phyloP scores from a whole-genome alignment of 2,888 invertebrate genomes.

The Eilema depressum region DNA sequence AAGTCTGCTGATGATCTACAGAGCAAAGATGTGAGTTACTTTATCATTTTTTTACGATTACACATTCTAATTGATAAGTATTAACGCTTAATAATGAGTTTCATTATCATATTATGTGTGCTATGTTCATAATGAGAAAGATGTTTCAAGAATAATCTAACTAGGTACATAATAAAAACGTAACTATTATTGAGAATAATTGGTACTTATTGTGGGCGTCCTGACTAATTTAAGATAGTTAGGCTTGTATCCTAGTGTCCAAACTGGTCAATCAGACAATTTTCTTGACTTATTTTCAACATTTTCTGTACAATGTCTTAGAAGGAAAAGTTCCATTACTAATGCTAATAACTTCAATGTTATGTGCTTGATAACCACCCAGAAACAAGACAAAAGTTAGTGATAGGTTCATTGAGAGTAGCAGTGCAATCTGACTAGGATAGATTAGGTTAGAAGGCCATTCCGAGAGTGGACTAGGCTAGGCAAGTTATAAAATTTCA shows the following conservation, averaged over 20 bases:
- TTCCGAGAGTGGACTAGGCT: no score
- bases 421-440: no score
- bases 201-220: neutral
- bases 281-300: neutral
- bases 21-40: slow-evolving; percentile 72
- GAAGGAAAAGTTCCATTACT: no score
- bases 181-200: neutral
- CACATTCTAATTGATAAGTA: neutral
- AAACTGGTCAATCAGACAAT: neutral
- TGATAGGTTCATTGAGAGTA: no score
- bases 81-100: no score
- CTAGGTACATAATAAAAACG: neutral
- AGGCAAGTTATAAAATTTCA: no score
- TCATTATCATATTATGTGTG: neutral
- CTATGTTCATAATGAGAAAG: neutral
- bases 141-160: neutral
- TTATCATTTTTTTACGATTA: slow-evolving; percentile 16
- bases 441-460: no score
- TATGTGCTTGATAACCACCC: no score
- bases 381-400: no score
- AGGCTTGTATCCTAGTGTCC: neutral
- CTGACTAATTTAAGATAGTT: no score
- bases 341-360: no score
- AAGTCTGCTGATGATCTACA: slow-evolving; percentile 79
- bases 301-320: no score